A percentile compares a stretch with the other conserved stretches of the same genome.
phyloP scores from a whole-genome alignment of 2,797 vertebrate genomes.

The Manis javanica region DNA sequence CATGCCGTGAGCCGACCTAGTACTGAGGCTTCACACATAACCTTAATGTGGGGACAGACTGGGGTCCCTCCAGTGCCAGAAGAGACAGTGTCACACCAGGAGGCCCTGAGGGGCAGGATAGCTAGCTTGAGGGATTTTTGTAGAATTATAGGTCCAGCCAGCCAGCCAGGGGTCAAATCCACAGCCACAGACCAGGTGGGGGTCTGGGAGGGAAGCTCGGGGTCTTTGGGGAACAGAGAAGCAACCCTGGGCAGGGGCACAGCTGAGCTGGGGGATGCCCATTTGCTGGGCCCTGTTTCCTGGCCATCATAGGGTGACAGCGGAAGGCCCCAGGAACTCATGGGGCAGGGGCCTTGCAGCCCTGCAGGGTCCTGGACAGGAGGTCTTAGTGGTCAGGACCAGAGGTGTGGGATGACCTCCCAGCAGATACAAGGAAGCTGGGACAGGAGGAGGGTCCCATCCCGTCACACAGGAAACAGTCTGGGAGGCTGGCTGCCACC shows the following conservation, averaged over 20 bases:
- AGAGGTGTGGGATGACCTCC: neutral
- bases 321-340: neutral
- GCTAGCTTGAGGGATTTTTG: neutral
- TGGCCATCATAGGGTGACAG: neutral
- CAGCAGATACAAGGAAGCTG: neutral
- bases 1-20: neutral
- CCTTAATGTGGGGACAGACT: neutral
- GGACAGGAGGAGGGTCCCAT: fast-evolving
- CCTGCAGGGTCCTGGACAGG: neutral
- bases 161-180: neutral
- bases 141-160: neutral
- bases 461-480: neutral
- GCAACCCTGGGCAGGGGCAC: neutral
- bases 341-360: neutral
- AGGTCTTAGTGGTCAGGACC: neutral
- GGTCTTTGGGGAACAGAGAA: neutral
- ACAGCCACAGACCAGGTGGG: neutral
- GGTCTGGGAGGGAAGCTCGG: neutral
- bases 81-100: neutral
- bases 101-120: fast-evolving
- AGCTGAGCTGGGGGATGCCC: neutral
- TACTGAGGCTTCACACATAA: neutral
- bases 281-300: neutral
- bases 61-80: neutral
- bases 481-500: neutral